A percentile compares a stretch with the other conserved stretches of the same genome.
Conservation (phyloP, 1,140 invertebrate species). For the Papilio dardanus region DNA sequence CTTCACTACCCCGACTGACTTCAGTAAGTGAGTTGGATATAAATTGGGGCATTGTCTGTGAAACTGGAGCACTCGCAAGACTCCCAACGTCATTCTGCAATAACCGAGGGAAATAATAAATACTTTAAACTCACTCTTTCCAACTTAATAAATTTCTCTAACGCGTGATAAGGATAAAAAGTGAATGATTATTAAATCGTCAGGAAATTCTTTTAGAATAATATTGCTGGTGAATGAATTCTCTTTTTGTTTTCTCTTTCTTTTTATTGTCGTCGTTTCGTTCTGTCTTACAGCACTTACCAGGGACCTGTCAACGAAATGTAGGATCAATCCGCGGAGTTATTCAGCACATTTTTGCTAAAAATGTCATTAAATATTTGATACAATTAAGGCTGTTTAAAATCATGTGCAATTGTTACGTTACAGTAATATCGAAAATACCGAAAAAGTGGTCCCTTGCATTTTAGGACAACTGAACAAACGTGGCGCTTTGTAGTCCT, state of each 20-base stretch:
- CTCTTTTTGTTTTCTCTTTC: conserved; percentile 68
- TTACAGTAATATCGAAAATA: too few relatives aligned
- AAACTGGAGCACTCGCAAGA: conserved; percentile 76
- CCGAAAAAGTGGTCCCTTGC: too few relatives aligned
- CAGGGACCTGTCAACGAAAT: conserved; percentile 62
- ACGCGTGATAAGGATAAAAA: conserved; percentile 50
- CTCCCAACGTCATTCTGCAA: conserved; percentile 73
- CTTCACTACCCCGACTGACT: conserved; percentile 63
- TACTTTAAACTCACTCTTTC: conserved; percentile 44
- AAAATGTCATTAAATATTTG: conserved; percentile 30
- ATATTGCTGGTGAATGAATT: conserved; percentile 72
- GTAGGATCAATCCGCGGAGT: conserved; percentile 67
- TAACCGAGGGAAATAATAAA: conserved; percentile 51
- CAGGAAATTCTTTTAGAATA: conserved; percentile 59
- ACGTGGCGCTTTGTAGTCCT: too few relatives aligned
- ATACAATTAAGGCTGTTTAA: conserved; percentile 20
- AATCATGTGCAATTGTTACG: too few relatives aligned
- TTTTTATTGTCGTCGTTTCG: conserved; percentile 59
- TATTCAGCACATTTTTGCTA: conserved; percentile 53
- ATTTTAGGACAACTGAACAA: too few relatives aligned
- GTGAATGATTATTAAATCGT: conserved; percentile 62
- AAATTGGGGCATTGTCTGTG: conserved; percentile 81
- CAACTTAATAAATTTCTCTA: conserved; percentile 38
- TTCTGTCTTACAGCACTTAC: conserved; percentile 61
- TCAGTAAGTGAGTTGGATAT: conserved; percentile 80